Percentiles rank a stretch among this genome's conserved stretches.
Evolutionary conservation across 2,113 vertebrate genomes (phyloP).

Genomic region (Pan paniscus): DNA sequence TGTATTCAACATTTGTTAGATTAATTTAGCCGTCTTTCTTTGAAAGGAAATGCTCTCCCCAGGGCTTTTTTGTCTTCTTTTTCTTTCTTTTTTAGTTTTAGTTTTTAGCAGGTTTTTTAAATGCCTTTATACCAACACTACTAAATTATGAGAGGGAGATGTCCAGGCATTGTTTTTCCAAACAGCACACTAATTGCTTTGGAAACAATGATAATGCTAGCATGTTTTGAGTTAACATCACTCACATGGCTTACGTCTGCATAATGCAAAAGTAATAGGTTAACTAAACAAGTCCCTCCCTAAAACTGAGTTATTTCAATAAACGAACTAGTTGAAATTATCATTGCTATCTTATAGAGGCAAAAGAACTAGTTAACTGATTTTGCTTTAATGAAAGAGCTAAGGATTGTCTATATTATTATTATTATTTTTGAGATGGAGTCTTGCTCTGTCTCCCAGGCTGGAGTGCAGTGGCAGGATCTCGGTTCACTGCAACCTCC

Average conservation of each 20-base stretch:
- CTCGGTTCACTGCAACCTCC: too few species aligned
- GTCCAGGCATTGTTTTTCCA: conserved; percentile 33
- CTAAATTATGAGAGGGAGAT: conserved; percentile 1
- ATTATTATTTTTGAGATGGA: too few species aligned
- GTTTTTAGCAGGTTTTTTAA: conserved; percentile 12
- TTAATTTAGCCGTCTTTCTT: conserved; percentile 41
- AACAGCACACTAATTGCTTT: conserved; percentile 58
- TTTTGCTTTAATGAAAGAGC: background rate
- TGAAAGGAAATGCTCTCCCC: conserved; percentile 45
- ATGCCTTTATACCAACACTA: background rate
- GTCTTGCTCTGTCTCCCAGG: too few species aligned
- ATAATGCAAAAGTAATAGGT: conserved; percentile 45
- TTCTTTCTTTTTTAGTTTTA: background rate
- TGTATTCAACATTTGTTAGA: background rate
- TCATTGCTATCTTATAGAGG: conserved; percentile 41
- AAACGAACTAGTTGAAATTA: conserved; percentile 37
- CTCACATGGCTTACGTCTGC: conserved; percentile 31
- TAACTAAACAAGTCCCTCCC: background rate
- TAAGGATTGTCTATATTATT: background rate
- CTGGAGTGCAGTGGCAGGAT: too few species aligned
- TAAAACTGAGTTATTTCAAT: conserved; percentile 38
- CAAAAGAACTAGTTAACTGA: background rate
- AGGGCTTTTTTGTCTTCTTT: background rate
- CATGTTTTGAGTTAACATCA: conserved; percentile 40
- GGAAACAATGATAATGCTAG: background rate